Percentiles rank a stretch among this genome's conserved stretches.
Evolutionary conservation across 2,888 invertebrate genomes (phyloP).

Genomic region (Scaptomyza tumidula): DNA sequence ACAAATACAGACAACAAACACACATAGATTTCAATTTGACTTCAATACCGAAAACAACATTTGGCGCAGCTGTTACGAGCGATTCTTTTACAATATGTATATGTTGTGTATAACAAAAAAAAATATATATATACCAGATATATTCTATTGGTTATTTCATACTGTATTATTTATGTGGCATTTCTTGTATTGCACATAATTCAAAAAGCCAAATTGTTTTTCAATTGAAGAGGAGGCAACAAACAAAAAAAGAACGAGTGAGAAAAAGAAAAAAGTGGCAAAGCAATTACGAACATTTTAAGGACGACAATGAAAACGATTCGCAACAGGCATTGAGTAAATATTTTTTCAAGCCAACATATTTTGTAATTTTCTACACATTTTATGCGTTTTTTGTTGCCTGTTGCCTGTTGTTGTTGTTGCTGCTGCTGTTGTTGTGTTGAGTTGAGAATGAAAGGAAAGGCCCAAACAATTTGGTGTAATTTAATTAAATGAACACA

Average conservation of each 20-base stretch:
- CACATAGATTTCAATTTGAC: conserved; percentile 41
- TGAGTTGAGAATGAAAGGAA: conserved; percentile 49
- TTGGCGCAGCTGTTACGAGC: conserved; percentile 49
- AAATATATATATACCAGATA: conserved; percentile 9
- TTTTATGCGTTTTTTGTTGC: conserved; percentile 48
- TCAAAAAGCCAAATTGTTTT: conserved; percentile 65
- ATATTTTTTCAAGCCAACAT: conserved; percentile 63
- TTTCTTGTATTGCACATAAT: conserved; percentile 52
- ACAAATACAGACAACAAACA: conserved; percentile 28
- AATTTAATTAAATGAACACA: conserved; percentile 82
- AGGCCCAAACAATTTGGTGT: conserved; percentile 78
- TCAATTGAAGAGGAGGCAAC: conserved; percentile 32
- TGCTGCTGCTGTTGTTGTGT: not conserved
- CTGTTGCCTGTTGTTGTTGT: conserved; percentile 8
- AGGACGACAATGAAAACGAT: conserved; percentile 26
- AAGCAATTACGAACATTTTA: conserved; percentile 53
- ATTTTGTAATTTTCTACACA: conserved; percentile 73
- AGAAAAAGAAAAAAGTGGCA: conserved; percentile 23
- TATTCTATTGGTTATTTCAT: conserved; percentile 14
- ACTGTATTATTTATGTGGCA: conserved; percentile 56
- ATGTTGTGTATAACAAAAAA: conserved; percentile 18
- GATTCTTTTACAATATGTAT: conserved; percentile 54
- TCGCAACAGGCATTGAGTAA: conserved; percentile 48
- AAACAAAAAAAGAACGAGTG: not conserved
- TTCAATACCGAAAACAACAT: conserved; percentile 48